Base-by-base conservation (phyloP, 2,888 invertebrate species). In the Leptothorax acervorum region DNA sequence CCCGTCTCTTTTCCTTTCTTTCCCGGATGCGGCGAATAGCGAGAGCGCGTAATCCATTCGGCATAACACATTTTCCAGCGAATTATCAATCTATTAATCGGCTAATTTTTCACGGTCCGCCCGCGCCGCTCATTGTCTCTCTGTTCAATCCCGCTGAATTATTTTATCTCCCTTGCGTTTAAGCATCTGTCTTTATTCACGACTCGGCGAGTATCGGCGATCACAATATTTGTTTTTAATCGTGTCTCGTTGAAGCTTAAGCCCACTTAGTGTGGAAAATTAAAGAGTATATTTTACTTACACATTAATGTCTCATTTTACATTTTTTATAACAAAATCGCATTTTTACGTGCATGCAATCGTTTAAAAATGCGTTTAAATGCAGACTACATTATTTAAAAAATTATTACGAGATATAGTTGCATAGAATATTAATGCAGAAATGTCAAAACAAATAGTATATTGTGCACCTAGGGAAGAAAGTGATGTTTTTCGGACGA, bases 1-100 rank as follows among this genome's bases (percentile, higher is more conserved):
- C 48, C 15, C 0, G 2, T 79, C 84, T 73, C 68, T 82, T 66
- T 60, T 57, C 42, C 42, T 74, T 62, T 35, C 57, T 48, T 65
- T 60, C 53, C 53, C 68, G n/a, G n/a, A 18, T 23, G 23, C 18
- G 5, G 23, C 35, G 35, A 23, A 1, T 39, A 23, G 35, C 35
- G 15, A n/a, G 5, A 48, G 62, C n/a, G 73, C 51, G 42, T 31
- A 55, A 55, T 78, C 31, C 28, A 11, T 55, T 55, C 45, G 55
- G 5, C 39, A 5, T n/a, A 68, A 78, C 28, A 42, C 62, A 68
- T 55, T 70, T 66, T 76, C 53, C 76, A 68, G 53, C 15, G 9
- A 78, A 70, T 68, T 68, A 68, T 78, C 55, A 12, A 31, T n/a
- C n/a, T n/a, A 55, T 55, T 66, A 53, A 45, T 55, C 23, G 35